phyloP scores from a whole-genome alignment of 2,113 vertebrate species.

The Meriones unguiculatus region DNA sequence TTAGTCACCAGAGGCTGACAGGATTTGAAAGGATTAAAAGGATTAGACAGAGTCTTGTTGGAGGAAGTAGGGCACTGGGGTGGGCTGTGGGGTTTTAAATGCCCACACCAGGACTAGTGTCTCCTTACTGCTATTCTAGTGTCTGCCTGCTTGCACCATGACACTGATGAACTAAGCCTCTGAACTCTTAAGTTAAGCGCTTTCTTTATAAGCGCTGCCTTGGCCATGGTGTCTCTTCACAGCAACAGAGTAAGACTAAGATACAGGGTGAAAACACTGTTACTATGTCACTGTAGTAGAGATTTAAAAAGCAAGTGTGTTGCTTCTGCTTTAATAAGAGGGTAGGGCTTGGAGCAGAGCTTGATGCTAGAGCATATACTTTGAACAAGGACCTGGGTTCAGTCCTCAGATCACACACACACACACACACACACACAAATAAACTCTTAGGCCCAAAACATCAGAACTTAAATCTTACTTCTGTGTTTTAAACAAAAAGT shows the following conservation, averaged over 20 bases:
- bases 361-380: neutral
- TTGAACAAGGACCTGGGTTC: neutral
- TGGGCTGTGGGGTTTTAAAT: neutral
- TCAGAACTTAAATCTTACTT: slow-evolving; percentile 14
- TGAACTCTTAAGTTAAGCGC: neutral
- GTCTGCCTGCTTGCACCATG: neutral
- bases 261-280: neutral
- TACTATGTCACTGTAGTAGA: neutral
- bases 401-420: neutral
- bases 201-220: neutral
- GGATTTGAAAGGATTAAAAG: neutral
- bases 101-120: neutral
- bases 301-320: neutral
- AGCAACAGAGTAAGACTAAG: neutral
- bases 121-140: neutral
- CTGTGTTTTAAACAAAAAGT: slow-evolving; percentile 48
- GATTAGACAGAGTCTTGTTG: neutral
- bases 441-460: neutral
- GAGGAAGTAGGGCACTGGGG: neutral
- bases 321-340: slow-evolving; percentile 36
- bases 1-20: neutral
- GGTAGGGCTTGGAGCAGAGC: neutral
- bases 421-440: neutral
- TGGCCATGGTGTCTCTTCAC: neutral
- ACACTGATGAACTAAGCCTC: neutral